phyloP scores from a whole-genome alignment of 37 sponge, comb jelly and placozoan species.

The Ianthella basta region DNA sequence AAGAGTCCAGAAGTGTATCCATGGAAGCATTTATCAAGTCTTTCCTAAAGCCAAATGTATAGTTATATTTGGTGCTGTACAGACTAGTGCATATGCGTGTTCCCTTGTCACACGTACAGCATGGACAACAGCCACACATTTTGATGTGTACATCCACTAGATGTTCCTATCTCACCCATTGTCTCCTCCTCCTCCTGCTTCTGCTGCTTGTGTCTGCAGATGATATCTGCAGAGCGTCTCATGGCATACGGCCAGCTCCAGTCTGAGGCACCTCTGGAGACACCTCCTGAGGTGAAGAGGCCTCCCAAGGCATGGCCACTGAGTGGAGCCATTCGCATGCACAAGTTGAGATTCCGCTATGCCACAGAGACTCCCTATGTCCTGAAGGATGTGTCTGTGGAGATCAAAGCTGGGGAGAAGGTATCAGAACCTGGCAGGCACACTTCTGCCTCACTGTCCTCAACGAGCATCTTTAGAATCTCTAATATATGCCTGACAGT shows the following conservation, averaged over 20 bases:
- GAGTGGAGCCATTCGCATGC: conserved; percentile 8
- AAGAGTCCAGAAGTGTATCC: no score
- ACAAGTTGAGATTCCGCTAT: conserved; percentile 5
- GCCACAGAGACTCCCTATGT: conserved; percentile 6
- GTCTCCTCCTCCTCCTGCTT: background rate
- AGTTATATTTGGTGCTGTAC: no score
- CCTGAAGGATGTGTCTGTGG: background rate
- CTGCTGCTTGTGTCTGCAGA: background rate
- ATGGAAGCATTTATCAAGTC: no score
- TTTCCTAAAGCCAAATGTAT: no score
- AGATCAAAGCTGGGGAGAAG: background rate
- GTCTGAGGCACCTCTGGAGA: conserved; percentile 7
- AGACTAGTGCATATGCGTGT: no score
- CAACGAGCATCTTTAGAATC: background rate
- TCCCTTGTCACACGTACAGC: no score
- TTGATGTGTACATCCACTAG: background rate
- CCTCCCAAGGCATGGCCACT: conserved; percentile 9
- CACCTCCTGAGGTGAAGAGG: conserved; percentile 13
- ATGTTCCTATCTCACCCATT: background rate
- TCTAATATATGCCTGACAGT: background rate
- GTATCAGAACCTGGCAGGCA: background rate
- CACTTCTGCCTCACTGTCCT: background rate
- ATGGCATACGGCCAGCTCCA: background rate
- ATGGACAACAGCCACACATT: background rate
- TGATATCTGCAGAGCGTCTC: conserved; percentile 4